Conservation (phyloP, 2,888 invertebrate species). For the Harpalus rufipes region DNA sequence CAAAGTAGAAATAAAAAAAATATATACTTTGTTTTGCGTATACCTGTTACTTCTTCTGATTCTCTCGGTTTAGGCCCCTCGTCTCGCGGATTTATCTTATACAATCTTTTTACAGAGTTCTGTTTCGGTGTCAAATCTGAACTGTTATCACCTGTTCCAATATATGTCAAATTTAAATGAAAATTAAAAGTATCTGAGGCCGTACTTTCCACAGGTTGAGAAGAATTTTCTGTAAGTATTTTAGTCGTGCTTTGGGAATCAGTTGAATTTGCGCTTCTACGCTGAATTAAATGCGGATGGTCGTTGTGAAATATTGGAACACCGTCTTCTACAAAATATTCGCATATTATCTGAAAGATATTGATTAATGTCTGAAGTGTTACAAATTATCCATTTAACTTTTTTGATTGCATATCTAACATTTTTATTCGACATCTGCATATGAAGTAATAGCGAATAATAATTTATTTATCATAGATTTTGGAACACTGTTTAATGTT, state of each 20-base stretch:
- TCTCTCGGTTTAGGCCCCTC: neutral
- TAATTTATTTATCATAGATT: too few species aligned
- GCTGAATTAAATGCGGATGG: neutral
- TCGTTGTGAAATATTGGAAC: slow-evolving; percentile 32
- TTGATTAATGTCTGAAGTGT: too few species aligned
- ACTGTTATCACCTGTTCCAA: neutral
- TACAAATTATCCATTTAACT: too few species aligned
- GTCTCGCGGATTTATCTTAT: slow-evolving; percentile 13
- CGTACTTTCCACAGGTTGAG: neutral
- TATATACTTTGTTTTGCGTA: slow-evolving; percentile 38
- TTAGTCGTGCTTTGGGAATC: slow-evolving; percentile 7
- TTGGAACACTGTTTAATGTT: too few species aligned
- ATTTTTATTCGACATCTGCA: too few species aligned
- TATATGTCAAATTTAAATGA: slow-evolving; percentile 19
- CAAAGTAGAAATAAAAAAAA: slow-evolving; percentile 4
- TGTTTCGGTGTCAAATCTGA: neutral
- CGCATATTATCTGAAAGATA: too few species aligned
- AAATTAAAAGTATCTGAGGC: slow-evolving; percentile 30
- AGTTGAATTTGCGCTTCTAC: neutral
- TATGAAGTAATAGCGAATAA: too few species aligned
- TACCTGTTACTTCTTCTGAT: slow-evolving; percentile 32
- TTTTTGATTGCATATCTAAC: too few species aligned
- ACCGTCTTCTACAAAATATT: slow-evolving; percentile 18
- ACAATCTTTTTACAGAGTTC: neutral
- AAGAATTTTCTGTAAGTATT: neutral